Evolutionary conservation across 1,140 invertebrate genomes (phyloP).

Genomic region (Eumeta japonica): DNA sequence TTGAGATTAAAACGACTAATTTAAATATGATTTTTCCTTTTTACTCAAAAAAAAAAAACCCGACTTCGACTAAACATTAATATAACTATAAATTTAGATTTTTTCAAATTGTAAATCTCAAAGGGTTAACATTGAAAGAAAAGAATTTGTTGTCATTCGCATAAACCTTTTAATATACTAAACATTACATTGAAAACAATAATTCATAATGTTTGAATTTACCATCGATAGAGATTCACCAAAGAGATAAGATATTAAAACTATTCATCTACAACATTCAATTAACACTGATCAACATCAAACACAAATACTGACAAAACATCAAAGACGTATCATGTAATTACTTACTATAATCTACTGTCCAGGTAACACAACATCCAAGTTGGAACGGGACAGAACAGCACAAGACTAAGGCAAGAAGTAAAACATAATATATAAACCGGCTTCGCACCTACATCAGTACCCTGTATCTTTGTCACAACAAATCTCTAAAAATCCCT

Average conservation of each 20-base stretch:
- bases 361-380: constrained; percentile 38
- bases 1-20: too few relatives aligned
- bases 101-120: too few relatives aligned
- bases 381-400: constrained; percentile 11
- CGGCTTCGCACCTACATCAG: constrained; percentile 23
- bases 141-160: too few relatives aligned
- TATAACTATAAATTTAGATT: too few relatives aligned
- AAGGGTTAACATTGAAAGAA: too few relatives aligned
- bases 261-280: constrained; percentile 35
- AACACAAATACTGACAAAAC: constrained; percentile 48
- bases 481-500: constrained; percentile 24
- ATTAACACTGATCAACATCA: constrained; percentile 34
- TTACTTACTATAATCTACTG: constrained; percentile 20
- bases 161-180: too few relatives aligned
- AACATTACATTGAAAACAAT: too few relatives aligned
- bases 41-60: too few relatives aligned
- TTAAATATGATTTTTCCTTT: too few relatives aligned
- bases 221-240: constrained; percentile 35
- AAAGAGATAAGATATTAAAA: constrained; percentile 38
- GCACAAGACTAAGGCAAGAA: constrained; percentile 8
- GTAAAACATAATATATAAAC: constrained; percentile 19
- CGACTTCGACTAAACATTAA: too few relatives aligned
- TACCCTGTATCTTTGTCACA: constrained; percentile 51
- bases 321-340: constrained; percentile 34
- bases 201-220: too few relatives aligned